Base-by-base conservation (phyloP, 2,888 invertebrate genomes). In the Zaprionus lineosus region DNA sequence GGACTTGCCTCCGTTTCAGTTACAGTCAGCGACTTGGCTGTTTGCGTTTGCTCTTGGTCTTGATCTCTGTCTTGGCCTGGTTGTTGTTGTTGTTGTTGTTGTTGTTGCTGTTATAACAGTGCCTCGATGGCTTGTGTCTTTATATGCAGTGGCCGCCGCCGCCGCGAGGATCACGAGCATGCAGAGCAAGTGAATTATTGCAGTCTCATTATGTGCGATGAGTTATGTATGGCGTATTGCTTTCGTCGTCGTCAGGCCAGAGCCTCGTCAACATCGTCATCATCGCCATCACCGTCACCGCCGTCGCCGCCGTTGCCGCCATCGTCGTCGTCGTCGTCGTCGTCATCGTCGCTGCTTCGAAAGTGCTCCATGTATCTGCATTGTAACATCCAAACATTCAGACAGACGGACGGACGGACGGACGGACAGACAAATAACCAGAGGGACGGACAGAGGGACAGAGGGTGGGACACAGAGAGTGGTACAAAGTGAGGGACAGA, bases 151-250 rank as follows among this genome's bases (percentile, higher is more conserved):
- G 53, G 60, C 57, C 59, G 72, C 81, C 69, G 60, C 57, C 59
- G 72, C 81, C 69, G 59, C 73, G 72, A 74, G 76, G 76, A 75
- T 75, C 74, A 70, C 73, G 76, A 77, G 84, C 81, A 82, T 82
- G 82, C 76, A 79, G 79, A 78, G 86, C 83, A 84, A 84, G 87
- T 88, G 88, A 88, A 88, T 88, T 88, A 88, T 88, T 87, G 86
- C 86, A 87, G 88, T 86, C 88, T 87, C 88, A 88, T 88, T 88
- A 88, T 87, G 88, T 88, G 88, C 87, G 86, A 88, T 88, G 88
- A 88, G 87, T 88, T 88, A 88, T 88, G 88, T 87, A 74, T 86
- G 72, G 81, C 79, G 87, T 87, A 87, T 87, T 87, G 88, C 86
- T 81, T 83, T 87, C 87, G 88, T 88, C 87, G 88, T 88, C 85